These are phyloP conservation scores for Chionis minor DNA, from an alignment of 2,113 vertebrate genomes.

Conservation along the genomic window DNA sequence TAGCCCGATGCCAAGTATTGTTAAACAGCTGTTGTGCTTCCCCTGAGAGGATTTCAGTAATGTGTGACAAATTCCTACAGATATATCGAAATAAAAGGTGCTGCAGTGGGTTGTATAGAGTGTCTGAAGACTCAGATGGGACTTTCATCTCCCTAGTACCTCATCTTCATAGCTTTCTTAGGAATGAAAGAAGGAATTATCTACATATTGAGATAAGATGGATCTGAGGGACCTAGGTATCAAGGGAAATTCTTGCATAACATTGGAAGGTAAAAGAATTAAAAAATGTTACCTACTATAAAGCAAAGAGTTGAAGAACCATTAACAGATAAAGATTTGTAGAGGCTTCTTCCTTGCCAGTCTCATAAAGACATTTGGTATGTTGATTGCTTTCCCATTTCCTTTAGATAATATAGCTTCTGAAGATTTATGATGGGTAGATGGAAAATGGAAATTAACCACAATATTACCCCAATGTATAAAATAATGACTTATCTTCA, in stretches of 20 bases:
- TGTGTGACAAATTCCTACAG: slow-evolving; percentile 34
- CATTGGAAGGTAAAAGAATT: neutral
- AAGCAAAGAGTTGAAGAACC: neutral
- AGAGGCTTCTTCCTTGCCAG: neutral
- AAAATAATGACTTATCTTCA: neutral
- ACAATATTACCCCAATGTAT: neutral
- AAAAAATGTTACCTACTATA: neutral
- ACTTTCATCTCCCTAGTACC: neutral
- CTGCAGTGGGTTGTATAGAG: neutral
- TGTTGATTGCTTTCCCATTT: neutral
- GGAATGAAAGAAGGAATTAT: neutral
- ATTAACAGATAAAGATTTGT: neutral
- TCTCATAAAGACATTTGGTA: neutral
- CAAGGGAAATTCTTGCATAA: neutral
- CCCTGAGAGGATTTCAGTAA: slow-evolving; percentile 41
- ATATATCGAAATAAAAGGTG: slow-evolving; percentile 9
- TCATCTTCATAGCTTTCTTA: neutral
- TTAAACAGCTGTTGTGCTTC: slow-evolving; percentile 49
- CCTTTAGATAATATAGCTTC: neutral
- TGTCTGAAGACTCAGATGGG: neutral
- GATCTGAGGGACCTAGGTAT: neutral
- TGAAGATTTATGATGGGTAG: neutral
- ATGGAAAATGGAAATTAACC: neutral
- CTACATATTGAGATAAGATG: neutral
- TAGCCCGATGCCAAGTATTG: slow-evolving; percentile 42